These are phyloP conservation scores for Helicoverpa assulta DNA, from an alignment of 2,888 invertebrate species.

Conservation along the genomic window DNA sequence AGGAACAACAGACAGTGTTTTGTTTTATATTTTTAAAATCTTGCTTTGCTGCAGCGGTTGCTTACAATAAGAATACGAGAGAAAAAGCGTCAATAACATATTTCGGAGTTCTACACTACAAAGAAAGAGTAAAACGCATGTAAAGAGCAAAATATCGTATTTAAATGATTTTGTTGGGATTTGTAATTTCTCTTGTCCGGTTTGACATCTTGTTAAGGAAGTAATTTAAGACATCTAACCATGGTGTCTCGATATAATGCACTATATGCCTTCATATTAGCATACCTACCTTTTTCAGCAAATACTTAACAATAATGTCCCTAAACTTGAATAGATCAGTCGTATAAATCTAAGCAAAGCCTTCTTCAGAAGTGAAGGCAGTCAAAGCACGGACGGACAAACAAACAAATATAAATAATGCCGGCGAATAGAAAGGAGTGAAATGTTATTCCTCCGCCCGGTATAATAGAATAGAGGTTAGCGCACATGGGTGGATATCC, in stretches of 20 bases:
- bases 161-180: too few species aligned
- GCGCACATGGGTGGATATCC: conserved; percentile 32
- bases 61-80: too few species aligned
- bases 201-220: too few species aligned
- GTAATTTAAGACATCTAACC: too few species aligned
- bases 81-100: too few species aligned
- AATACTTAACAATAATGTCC: background rate
- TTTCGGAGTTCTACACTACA: too few species aligned
- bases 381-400: conserved; percentile 64
- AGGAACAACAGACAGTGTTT: conserved; percentile 5
- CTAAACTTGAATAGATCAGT: conserved; percentile 11
- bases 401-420: conserved; percentile 80
- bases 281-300: background rate
- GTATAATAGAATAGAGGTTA: conserved; percentile 74
- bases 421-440: conserved; percentile 76
- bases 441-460: conserved; percentile 77
- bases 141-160: too few species aligned
- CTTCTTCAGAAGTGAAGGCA: conserved; percentile 49
- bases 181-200: too few species aligned
- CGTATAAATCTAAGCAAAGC: conserved; percentile 4
- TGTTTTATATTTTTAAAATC: background rate
- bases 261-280: background rate
- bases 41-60: too few species aligned
- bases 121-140: too few species aligned
- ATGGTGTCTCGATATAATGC: background rate